Conservation (phyloP, 2,888 invertebrate genomes). For the Xestobium rufovillosum region DNA sequence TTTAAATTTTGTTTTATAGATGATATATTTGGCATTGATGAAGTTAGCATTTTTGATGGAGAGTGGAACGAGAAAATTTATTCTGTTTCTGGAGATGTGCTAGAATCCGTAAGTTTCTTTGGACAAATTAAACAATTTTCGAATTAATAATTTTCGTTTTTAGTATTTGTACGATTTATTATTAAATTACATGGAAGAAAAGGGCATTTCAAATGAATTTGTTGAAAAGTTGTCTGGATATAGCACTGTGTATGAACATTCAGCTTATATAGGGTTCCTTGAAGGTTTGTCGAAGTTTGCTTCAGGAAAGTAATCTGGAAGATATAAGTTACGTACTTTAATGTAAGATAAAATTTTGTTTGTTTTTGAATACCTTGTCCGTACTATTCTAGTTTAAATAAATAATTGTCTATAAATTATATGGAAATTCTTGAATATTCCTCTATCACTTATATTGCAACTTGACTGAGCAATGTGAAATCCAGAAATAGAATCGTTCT, state of each 20-base stretch:
- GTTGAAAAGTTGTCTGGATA: conserved; percentile 79
- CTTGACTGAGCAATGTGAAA: too few species aligned
- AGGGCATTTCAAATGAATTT: conserved; percentile 91
- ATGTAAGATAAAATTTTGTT: too few species aligned
- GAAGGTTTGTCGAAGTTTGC: conserved; percentile 84
- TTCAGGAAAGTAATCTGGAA: conserved; percentile 47
- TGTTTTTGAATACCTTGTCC: too few species aligned
- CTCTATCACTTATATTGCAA: too few species aligned
- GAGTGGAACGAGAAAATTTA: conserved; percentile 83
- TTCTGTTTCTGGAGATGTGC: conserved; percentile 86
- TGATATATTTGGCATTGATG: conserved; percentile 90
- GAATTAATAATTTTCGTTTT: too few species aligned
- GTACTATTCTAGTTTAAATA: too few species aligned
- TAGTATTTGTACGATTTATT: conserved; percentile 90
- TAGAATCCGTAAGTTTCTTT: conserved; percentile 75
- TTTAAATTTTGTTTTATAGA: conserved; percentile 47
- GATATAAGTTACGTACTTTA: too few species aligned
- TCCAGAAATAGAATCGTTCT: too few species aligned
- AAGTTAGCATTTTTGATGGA: conserved; percentile 81
- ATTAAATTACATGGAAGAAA: conserved; percentile 92
- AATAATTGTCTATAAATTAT: not conserved
- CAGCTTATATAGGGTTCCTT: conserved; percentile 81
- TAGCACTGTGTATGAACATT: conserved; percentile 89
- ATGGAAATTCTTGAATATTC: too few species aligned
- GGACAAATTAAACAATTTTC: conserved; percentile 5